Evolutionary conservation across 2,797 vertebrate genomes (phyloP).

Genomic region (Coregonus ussuriensis): DNA sequence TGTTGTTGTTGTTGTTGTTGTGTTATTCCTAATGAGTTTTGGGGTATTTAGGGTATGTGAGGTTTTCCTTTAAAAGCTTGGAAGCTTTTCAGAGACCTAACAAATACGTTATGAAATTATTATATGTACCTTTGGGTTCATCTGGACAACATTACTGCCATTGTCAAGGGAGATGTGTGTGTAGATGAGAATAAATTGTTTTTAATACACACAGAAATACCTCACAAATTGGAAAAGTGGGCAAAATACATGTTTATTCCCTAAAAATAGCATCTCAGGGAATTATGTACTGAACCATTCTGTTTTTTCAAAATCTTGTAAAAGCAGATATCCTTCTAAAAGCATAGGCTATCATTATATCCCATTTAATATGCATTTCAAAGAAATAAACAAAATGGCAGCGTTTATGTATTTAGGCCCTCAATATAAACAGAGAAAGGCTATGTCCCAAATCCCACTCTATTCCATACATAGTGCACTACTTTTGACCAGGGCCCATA

Average conservation of each 20-base stretch:
- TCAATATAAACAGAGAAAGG: neutral
- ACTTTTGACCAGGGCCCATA: too few species aligned
- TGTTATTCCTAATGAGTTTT: neutral
- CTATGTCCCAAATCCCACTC: neutral
- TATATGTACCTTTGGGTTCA: conserved; percentile 7
- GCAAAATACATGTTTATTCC: neutral
- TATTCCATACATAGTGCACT: neutral
- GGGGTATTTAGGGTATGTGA: neutral
- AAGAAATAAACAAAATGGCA: conserved; percentile 4
- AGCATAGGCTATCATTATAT: neutral
- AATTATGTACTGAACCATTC: neutral
- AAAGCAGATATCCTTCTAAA: neutral
- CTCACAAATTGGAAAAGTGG: neutral
- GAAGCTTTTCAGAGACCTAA: neutral
- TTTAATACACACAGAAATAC: neutral
- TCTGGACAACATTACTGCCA: conserved; percentile 7
- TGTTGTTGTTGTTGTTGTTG: neutral
- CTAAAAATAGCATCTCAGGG: neutral
- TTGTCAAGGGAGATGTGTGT: conserved; percentile 7
- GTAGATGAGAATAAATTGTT: conserved; percentile 1
- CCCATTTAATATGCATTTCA: neutral
- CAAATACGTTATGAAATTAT: neutral
- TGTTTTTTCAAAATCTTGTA: neutral
- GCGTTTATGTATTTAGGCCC: neutral
- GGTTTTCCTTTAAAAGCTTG: conserved; percentile 1